Evolutionary conservation across 2,888 invertebrate genomes (phyloP).

Genomic region (Hirudinaria manillensis): DNA sequence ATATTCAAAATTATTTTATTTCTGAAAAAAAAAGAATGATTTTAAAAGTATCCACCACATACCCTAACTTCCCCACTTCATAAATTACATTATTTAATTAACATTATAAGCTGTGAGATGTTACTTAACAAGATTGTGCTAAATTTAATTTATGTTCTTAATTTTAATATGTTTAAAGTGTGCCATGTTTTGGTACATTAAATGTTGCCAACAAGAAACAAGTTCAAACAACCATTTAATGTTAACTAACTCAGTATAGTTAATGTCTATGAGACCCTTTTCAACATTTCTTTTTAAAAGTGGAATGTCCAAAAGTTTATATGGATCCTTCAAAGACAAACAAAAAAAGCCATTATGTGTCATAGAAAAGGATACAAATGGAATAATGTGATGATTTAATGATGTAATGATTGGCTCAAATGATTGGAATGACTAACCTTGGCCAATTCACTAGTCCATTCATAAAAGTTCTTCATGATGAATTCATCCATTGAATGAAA

Average conservation of each 20-base stretch:
- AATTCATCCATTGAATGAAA: constrained; percentile 53
- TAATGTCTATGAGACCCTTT: constrained; percentile 62
- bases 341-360: not conserved
- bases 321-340: constrained; percentile 47
- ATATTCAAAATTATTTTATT: not conserved
- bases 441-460: constrained; percentile 52
- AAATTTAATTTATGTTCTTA: no score
- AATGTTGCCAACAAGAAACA: no score
- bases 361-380: not conserved
- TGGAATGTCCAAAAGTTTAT: constrained; percentile 61
- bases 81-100: no score
- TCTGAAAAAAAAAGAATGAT: not conserved
- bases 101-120: no score
- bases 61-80: no score
- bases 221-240: not conserved
- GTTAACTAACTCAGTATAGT: constrained; percentile 65
- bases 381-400: not conserved
- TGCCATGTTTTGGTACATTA: no score
- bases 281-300: constrained; percentile 68
- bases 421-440: constrained; percentile 43
- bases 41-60: not conserved
- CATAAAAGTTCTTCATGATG: constrained; percentile 58
- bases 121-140: no score
- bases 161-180: no score
- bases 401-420: not conserved